Evolutionary conservation across 2,797 vertebrate genomes (phyloP).

Genomic region (Rhyacichthys aspro): DNA sequence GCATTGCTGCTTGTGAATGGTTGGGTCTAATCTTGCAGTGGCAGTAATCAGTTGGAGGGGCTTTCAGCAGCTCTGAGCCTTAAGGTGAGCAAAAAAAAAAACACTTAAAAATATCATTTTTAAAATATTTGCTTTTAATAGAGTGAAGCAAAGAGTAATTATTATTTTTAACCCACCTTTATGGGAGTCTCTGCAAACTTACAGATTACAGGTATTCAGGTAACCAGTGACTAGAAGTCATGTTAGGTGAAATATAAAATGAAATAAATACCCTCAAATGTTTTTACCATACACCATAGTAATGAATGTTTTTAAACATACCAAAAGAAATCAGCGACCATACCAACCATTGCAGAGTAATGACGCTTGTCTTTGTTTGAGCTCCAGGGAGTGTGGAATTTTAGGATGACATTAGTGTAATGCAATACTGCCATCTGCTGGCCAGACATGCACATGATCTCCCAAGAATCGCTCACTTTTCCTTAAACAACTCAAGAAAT

Average conservation of each 20-base stretch:
- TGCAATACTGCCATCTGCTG: constrained; percentile 65
- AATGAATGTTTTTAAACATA: constrained; percentile 4
- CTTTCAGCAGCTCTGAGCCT: constrained; percentile 66
- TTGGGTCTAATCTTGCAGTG: constrained; percentile 67
- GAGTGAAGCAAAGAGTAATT: constrained; percentile 41
- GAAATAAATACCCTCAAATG: not conserved
- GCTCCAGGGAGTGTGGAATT: constrained; percentile 49
- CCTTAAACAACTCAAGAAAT: not conserved
- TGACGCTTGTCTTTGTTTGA: constrained; percentile 66
- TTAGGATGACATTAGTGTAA: constrained; percentile 13
- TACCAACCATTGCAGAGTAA: constrained; percentile 51
- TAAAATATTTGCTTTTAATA: constrained; percentile 26
- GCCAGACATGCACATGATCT: constrained; percentile 1
- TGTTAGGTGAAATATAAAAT: constrained; percentile 11
- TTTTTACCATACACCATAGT: constrained; percentile 23
- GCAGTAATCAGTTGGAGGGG: constrained; percentile 66
- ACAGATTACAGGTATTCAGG: not conserved
- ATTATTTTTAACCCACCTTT: not conserved
- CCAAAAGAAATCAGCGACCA: constrained; percentile 45
- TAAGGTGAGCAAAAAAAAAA: constrained; percentile 43
- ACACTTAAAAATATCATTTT: constrained; percentile 23
- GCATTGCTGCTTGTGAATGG: constrained; percentile 69
- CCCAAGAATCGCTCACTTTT: not conserved
- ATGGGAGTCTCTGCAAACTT: not conserved
- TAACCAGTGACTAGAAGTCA: not conserved